A percentile compares a stretch with the other conserved stretches of the same genome.
Evolutionary conservation across 2,888 invertebrate genomes (phyloP).

Genomic region (Bugula neritina): DNA sequence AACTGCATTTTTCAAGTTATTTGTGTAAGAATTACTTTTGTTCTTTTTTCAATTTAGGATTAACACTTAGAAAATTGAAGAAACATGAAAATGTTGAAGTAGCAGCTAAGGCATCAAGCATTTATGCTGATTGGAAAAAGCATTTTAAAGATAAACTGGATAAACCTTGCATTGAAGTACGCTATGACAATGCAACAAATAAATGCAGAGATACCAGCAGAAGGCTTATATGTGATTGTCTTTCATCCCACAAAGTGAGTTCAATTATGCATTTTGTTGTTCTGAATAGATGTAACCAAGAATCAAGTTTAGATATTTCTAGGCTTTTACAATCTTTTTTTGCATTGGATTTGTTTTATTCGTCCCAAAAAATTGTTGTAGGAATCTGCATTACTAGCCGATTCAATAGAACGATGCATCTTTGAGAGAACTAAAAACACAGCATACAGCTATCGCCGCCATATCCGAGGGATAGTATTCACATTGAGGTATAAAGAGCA

Average conservation of each 20-base stretch:
- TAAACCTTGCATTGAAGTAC: slow-evolving; percentile 43
- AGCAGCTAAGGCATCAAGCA: slow-evolving; percentile 35
- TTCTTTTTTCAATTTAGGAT: too few species aligned
- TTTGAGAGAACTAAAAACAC: slow-evolving; percentile 37
- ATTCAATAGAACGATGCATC: slow-evolving; percentile 41
- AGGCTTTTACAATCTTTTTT: too few species aligned
- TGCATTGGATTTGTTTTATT: neutral
- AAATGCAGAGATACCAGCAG: slow-evolving; percentile 36
- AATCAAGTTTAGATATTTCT: too few species aligned
- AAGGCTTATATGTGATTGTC: slow-evolving; percentile 36
- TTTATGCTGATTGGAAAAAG: slow-evolving; percentile 41
- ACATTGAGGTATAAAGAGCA: slow-evolving; percentile 38
- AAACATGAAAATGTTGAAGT: slow-evolving; percentile 40
- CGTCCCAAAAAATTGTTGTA: slow-evolving; percentile 25
- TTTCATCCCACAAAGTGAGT: slow-evolving; percentile 30
- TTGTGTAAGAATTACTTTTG: too few species aligned
- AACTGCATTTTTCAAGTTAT: too few species aligned
- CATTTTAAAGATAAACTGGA: slow-evolving; percentile 38
- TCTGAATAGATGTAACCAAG: neutral
- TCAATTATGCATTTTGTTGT: neutral
- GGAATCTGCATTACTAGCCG: slow-evolving; percentile 34
- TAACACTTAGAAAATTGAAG: slow-evolving; percentile 38
- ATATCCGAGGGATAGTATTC: slow-evolving; percentile 42
- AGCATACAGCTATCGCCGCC: slow-evolving; percentile 36
- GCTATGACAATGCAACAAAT: slow-evolving; percentile 42